Percentiles rank a stretch among this genome's conserved stretches.
Conservation (phyloP, 1,140 invertebrate species). For the Caenorhabditis remanei region DNA sequence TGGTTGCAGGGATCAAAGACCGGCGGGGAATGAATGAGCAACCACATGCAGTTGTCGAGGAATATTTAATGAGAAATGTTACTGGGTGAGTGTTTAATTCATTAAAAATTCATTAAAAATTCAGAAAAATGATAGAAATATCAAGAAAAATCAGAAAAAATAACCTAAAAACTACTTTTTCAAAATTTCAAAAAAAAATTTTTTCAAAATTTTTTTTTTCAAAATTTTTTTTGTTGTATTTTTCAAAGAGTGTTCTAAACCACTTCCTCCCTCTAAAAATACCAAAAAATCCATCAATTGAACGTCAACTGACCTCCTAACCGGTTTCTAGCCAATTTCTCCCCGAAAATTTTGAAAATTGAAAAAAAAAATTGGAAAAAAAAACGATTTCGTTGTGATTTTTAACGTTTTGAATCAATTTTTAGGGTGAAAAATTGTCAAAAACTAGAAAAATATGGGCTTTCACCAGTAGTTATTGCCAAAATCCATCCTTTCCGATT, state of each 20-base stretch:
- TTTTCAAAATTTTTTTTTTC: background rate
- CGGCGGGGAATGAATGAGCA: constrained; percentile 46
- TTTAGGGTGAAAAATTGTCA: background rate
- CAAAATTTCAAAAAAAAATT: background rate
- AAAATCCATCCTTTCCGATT: no score
- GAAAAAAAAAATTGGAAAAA: no score
- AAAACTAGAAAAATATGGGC: background rate
- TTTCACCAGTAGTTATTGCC: no score
- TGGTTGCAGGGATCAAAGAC: background rate
- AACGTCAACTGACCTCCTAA: no score
- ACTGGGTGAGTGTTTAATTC: background rate
- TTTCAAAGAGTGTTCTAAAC: background rate
- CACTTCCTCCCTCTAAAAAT: background rate
- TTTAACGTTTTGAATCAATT: no score
- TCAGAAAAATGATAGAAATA: background rate
- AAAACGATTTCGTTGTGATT: no score
- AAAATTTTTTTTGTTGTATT: background rate
- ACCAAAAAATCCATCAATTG: no score
- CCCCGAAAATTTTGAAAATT: no score
- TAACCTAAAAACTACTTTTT: background rate
- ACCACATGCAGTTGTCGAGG: constrained; percentile 21
- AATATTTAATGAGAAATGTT: constrained; percentile 17
- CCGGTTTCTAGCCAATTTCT: no score
- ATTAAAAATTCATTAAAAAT: background rate
- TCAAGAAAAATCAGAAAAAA: background rate